These are phyloP conservation scores for Anodontia alba DNA, from an alignment of 2,888 invertebrate species.

Conservation along the genomic window DNA sequence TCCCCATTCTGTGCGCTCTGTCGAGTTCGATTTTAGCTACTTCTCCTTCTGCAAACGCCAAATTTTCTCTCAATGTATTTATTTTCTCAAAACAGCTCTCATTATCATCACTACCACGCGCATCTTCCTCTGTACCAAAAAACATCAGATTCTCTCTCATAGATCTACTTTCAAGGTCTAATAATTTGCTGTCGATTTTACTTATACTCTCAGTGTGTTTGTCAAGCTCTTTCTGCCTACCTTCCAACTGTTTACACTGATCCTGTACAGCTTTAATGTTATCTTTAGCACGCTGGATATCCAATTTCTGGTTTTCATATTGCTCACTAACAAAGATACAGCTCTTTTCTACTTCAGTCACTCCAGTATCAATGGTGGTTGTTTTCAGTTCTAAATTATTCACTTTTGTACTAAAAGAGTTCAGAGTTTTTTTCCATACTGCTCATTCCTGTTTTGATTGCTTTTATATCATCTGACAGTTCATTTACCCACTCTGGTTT, in stretches of 20 bases:
- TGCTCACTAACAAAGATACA: too few relatives aligned
- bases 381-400: too few relatives aligned
- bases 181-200: too few relatives aligned
- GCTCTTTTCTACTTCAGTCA: too few relatives aligned
- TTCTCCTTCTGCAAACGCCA: not conserved
- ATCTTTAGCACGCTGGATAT: not conserved
- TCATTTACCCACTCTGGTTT: too few relatives aligned
- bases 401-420: too few relatives aligned
- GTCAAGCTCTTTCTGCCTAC: not conserved
- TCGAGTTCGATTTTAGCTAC: not conserved
- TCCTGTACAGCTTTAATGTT: not conserved
- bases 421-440: too few relatives aligned
- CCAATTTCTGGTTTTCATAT: too few relatives aligned
- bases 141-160: not conserved
- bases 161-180: not conserved
- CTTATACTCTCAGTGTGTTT: too few relatives aligned
- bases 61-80: not conserved
- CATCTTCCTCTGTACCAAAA: not conserved
- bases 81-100: not conserved
- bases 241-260: not conserved
- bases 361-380: too few relatives aligned
- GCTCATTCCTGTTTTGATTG: too few relatives aligned
- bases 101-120: not conserved
- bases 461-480: too few relatives aligned
- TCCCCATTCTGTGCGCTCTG: not conserved